phyloP scores from a whole-genome alignment of 2,113 vertebrate genomes.

The Triplophysa siluroides region DNA sequence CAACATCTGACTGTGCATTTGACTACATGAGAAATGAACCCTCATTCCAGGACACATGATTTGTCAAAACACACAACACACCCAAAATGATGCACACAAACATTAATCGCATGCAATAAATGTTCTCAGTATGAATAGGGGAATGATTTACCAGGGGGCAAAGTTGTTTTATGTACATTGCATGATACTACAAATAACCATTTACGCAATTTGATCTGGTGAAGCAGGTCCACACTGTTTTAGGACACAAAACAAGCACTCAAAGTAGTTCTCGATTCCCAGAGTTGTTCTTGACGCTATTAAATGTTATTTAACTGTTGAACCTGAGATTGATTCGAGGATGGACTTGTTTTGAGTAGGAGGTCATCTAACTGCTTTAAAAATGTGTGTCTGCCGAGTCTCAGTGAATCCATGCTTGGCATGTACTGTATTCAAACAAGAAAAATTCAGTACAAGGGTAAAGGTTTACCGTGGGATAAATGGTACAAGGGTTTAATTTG shows the following conservation, averaged over 20 bases:
- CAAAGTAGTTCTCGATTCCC: background rate
- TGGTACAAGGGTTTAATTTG: no score
- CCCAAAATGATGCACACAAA: conserved; percentile 52
- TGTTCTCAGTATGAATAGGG: background rate
- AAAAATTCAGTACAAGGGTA: no score
- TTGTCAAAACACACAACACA: conserved; percentile 52
- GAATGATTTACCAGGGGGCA: background rate
- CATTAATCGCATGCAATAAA: background rate
- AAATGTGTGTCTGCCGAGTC: no score
- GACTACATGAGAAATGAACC: background rate
- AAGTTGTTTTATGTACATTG: background rate
- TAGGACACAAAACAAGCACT: background rate
- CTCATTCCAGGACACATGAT: background rate
- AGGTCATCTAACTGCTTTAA: no score
- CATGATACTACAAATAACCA: background rate
- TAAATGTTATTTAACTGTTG: no score
- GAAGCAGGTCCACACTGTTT: background rate
- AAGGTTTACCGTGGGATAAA: no score
- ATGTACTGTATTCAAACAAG: no score
- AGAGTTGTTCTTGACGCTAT: no score
- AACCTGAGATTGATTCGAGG: no score
- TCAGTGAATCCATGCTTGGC: no score
- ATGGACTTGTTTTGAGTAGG: no score
- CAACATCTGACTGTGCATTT: background rate
- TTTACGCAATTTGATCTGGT: background rate